phyloP scores from a whole-genome alignment of 2,113 vertebrate genomes.

The Caranx melampygus region DNA sequence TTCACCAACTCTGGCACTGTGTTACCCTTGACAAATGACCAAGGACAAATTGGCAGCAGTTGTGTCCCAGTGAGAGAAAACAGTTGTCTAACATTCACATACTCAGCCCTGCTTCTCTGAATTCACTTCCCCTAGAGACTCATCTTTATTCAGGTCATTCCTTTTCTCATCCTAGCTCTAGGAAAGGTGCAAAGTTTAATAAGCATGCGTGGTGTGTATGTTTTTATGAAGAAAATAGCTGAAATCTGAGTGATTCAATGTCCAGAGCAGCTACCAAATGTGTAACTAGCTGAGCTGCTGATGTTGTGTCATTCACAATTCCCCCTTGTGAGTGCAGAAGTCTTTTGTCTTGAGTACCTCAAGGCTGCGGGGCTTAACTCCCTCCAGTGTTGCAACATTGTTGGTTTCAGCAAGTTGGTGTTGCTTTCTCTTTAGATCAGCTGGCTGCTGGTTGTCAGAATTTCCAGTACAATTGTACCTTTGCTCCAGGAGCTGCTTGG shows the following conservation, averaged over 20 bases:
- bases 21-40: constrained; percentile 59
- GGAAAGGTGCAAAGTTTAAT: neutral
- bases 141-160: constrained; percentile 16
- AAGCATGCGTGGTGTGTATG: neutral
- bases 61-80: constrained; percentile 56
- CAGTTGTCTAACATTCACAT: constrained; percentile 38
- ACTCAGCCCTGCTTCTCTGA: constrained; percentile 2
- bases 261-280: neutral
- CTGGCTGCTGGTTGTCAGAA: constrained; percentile 28
- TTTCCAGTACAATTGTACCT: neutral
- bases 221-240: neutral
- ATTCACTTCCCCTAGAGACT: neutral
- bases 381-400: constrained; percentile 28
- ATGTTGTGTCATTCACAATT: constrained; percentile 7
- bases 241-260: neutral
- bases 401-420: constrained; percentile 20
- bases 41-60: constrained; percentile 61
- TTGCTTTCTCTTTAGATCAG: constrained; percentile 3
- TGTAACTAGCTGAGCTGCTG: neutral
- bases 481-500: neutral
- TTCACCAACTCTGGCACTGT: constrained; percentile 63
- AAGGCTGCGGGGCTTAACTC: constrained; percentile 10
- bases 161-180: constrained; percentile 1
- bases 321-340: constrained; percentile 36
- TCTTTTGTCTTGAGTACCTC: constrained; percentile 1